Evolutionary conservation across 2,888 invertebrate genomes (phyloP).

Genomic region (Drosophila setosimentum): DNA sequence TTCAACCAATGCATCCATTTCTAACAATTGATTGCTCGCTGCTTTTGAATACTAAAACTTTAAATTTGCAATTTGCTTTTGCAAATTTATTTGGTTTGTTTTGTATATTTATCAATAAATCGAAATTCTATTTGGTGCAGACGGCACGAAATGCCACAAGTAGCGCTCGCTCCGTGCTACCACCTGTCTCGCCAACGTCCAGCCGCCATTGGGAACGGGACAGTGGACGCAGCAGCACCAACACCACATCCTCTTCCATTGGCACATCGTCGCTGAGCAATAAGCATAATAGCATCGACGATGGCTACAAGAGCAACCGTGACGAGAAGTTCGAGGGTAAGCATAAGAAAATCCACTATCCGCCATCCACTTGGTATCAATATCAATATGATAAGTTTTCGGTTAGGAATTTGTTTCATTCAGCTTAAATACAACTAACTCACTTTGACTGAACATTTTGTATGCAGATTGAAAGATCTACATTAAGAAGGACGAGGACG

Average conservation of each 20-base stretch:
- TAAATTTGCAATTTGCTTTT: constrained; percentile 28
- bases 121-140: constrained; percentile 29
- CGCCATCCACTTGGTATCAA: background rate
- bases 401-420: background rate
- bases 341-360: constrained; percentile 16
- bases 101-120: constrained; percentile 12
- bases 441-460: background rate
- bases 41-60: constrained; percentile 42
- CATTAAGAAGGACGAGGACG: background rate
- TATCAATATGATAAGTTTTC: too few relatives aligned
- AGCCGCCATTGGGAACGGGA: constrained; percentile 84
- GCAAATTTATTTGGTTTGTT: constrained; percentile 1
- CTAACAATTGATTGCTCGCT: constrained; percentile 51
- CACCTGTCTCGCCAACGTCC: constrained; percentile 84
- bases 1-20: constrained; percentile 42
- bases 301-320: constrained; percentile 70
- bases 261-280: constrained; percentile 67
- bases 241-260: constrained; percentile 73
- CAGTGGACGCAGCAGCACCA: constrained; percentile 53
- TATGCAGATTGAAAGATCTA: background rate
- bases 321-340: constrained; percentile 84
- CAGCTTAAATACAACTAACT: background rate
- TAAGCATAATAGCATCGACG: constrained; percentile 70
- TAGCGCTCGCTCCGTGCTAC: constrained; percentile 79
- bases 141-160: constrained; percentile 75